These are phyloP conservation scores for Lissocephala sabroskyi DNA, from an alignment of 2,888 invertebrate genomes.

Conservation along the genomic window DNA sequence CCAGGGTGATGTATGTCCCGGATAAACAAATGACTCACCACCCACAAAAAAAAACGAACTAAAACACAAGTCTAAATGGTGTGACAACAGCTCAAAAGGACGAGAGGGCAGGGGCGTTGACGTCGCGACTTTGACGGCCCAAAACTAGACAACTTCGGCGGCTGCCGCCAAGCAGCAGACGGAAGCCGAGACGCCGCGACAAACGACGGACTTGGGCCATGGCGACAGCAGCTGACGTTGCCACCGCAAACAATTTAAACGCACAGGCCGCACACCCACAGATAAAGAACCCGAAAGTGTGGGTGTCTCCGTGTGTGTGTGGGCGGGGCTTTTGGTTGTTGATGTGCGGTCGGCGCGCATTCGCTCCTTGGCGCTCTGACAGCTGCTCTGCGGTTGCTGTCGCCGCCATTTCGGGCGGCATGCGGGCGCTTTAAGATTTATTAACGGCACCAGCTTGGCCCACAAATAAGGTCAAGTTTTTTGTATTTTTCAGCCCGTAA, in stretches of 20 bases:
- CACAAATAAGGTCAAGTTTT: not conserved
- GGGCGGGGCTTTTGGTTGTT: not conserved
- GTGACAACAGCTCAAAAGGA: constrained; percentile 26
- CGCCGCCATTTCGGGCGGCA: no score
- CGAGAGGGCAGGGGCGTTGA: not conserved
- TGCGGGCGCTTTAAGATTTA: constrained; percentile 2
- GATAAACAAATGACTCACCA: constrained; percentile 33
- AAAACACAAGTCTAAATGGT: constrained; percentile 23
- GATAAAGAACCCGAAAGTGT: not conserved
- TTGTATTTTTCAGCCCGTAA: no score
- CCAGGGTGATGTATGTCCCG: constrained; percentile 11
- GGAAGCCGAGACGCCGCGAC: not conserved
- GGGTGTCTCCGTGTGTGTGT: not conserved
- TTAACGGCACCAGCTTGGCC: not conserved
- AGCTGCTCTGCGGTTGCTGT: not conserved
- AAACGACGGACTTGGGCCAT: not conserved
- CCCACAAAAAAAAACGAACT: constrained; percentile 19
- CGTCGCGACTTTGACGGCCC: constrained; percentile 21
- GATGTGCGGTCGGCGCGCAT: constrained; percentile 15
- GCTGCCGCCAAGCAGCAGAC: constrained; percentile 9
- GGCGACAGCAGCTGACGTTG: constrained; percentile 3
- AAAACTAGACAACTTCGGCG: constrained; percentile 4
- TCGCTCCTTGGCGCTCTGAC: not conserved
- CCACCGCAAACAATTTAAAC: constrained; percentile 13
- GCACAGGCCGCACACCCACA: not conserved